Evolutionary conservation across 1,140 invertebrate species (phyloP).

Genomic region (Temnothorax longispinosus): DNA sequence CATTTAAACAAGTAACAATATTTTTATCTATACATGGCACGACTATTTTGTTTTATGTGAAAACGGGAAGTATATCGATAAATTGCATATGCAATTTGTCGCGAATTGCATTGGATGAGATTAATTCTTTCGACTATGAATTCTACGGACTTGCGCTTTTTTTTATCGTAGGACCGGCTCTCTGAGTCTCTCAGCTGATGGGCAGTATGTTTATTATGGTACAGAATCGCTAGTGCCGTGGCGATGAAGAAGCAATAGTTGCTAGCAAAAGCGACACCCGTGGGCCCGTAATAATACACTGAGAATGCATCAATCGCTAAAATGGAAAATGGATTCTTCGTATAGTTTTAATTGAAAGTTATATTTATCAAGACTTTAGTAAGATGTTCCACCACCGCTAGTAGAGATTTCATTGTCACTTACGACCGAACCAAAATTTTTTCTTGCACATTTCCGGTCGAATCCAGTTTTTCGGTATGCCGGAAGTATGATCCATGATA

Average conservation of each 20-base stretch:
- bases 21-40: neutral
- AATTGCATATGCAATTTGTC: neutral
- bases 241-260: conserved; percentile 90
- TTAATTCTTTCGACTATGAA: neutral
- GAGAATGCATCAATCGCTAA: conserved; percentile 87
- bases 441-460: conserved; percentile 85
- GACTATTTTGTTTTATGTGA: neutral
- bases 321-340: conserved; percentile 70
- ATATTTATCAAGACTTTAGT: neutral
- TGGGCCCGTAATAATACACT: conserved; percentile 91
- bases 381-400: neutral
- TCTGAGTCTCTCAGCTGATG: conserved; percentile 87
- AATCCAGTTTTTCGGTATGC: conserved; percentile 85
- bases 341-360: neutral
- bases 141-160: conserved; percentile 87
- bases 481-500: conserved; percentile 86
- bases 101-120: neutral
- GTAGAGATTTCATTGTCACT: conserved; percentile 72
- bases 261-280: conserved; percentile 88
- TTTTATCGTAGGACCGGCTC: conserved; percentile 87
- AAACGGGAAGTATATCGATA: neutral
- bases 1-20: neutral
- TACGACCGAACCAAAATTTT: conserved; percentile 88
- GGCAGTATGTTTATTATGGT: conserved; percentile 87
- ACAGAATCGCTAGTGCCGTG: conserved; percentile 89